Conservation (phyloP, 2,888 invertebrate species). For the Zaprionus lineosus region DNA sequence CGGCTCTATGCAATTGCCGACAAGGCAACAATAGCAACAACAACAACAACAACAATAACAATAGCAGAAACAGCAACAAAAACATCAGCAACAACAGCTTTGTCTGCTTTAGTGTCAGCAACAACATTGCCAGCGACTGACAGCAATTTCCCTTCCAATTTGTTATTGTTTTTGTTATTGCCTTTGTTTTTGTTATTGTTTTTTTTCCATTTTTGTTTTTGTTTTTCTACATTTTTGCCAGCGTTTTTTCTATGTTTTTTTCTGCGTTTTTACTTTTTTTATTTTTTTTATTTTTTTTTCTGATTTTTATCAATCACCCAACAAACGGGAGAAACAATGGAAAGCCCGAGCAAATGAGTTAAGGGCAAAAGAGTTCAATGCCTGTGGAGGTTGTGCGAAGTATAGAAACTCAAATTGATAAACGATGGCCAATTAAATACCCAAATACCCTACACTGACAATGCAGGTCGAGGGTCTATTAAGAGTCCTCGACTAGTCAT, state of each 20-base stretch:
- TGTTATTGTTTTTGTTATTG: conserved; percentile 65
- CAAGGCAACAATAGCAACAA: conserved; percentile 31
- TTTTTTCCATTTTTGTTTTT: too few species aligned
- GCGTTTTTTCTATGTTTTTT: too few species aligned
- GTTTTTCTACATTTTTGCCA: too few species aligned
- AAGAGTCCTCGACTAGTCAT: too few species aligned
- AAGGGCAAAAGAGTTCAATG: conserved; percentile 39
- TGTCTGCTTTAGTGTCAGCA: background rate
- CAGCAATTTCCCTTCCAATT: conserved; percentile 74
- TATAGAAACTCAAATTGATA: conserved; percentile 8
- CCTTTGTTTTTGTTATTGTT: too few species aligned
- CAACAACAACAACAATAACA: conserved; percentile 15
- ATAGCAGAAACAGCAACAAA: conserved; percentile 1
- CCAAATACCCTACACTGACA: too few species aligned
- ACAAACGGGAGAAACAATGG: conserved; percentile 33
- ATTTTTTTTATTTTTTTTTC: too few species aligned
- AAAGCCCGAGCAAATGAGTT: conserved; percentile 10
- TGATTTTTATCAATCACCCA: too few species aligned
- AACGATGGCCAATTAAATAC: background rate
- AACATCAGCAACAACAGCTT: background rate
- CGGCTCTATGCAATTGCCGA: conserved; percentile 62
- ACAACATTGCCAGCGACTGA: conserved; percentile 55
- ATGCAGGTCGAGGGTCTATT: too few species aligned
- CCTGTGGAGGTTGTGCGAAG: conserved; percentile 16
- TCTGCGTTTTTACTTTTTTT: too few species aligned